These are phyloP conservation scores for Tetranychus truncatus DNA, from an alignment of 2,888 invertebrate genomes.

Conservation along the genomic window DNA sequence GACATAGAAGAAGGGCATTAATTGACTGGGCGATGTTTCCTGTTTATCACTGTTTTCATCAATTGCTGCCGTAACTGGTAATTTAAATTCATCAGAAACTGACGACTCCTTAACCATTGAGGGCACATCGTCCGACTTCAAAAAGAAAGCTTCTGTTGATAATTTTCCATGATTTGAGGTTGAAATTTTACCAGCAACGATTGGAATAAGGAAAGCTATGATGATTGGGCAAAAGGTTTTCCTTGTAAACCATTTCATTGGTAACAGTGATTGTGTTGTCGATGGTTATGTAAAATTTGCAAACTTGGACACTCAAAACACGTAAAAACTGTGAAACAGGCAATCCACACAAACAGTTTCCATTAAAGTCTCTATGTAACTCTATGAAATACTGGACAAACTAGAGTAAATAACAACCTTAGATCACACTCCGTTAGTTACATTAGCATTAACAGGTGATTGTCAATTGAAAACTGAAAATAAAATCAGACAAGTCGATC, in stretches of 20 bases:
- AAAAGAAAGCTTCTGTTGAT: neutral
- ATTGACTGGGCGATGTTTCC: neutral
- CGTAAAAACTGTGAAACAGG: neutral
- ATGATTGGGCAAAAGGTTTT: neutral
- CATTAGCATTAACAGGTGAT: too few relatives aligned
- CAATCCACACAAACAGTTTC: neutral
- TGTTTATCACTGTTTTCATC: too few relatives aligned
- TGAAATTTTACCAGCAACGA: neutral
- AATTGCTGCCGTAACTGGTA: too few relatives aligned
- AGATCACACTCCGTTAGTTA: too few relatives aligned
- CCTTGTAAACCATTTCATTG: neutral
- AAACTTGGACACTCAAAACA: neutral
- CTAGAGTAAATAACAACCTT: too few relatives aligned
- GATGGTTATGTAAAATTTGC: neutral
- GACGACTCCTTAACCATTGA: neutral
- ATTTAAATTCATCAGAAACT: neutral
- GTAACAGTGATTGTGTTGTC: neutral
- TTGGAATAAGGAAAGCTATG: neutral
- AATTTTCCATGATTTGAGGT: neutral
- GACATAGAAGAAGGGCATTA: neutral
- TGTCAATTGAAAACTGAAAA: too few relatives aligned
- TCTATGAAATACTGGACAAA: too few relatives aligned
- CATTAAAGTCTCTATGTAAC: too few relatives aligned
- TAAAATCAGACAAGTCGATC: too few relatives aligned
- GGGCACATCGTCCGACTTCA: neutral